These are phyloP conservation scores for Smutsia gigantea DNA, from an alignment of 2,797 vertebrate genomes.

Conservation along the genomic window DNA sequence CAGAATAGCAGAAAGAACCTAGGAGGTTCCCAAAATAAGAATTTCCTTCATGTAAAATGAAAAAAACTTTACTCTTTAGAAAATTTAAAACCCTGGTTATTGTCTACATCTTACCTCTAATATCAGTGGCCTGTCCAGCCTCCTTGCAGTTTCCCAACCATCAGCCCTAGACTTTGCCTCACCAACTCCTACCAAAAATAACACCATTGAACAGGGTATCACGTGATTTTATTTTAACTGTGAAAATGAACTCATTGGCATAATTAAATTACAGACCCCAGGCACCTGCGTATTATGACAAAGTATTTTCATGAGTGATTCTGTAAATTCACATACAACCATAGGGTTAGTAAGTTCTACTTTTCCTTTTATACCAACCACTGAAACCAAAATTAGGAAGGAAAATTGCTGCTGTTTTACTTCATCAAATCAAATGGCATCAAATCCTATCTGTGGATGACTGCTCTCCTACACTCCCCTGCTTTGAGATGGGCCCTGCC, in stretches of 20 bases:
- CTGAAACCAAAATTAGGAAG: not conserved
- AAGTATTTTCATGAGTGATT: not conserved
- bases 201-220: rapidly evolving
- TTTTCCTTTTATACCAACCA: not conserved
- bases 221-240: not conserved
- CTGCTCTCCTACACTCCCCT: too few species aligned
- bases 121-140: slow-evolving; percentile 89
- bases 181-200: slow-evolving; percentile 82
- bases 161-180: slow-evolving; percentile 89
- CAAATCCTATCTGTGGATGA: too few species aligned
- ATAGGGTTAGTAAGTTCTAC: not conserved
- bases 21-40: not conserved
- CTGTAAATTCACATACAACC: not conserved
- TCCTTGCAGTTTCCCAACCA: slow-evolving; percentile 92
- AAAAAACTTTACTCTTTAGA: not conserved
- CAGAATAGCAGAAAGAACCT: not conserved
- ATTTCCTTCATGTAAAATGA: not conserved
- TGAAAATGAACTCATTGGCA: not conserved
- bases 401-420: not conserved
- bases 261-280: not conserved
- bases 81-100: rapidly evolving
- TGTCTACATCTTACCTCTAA: slow-evolving; percentile 84
- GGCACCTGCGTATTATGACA: not conserved
- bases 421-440: not conserved
- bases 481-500: not conserved